Conservation (phyloP, 2,797 vertebrate species). For the Netta rufina region DNA sequence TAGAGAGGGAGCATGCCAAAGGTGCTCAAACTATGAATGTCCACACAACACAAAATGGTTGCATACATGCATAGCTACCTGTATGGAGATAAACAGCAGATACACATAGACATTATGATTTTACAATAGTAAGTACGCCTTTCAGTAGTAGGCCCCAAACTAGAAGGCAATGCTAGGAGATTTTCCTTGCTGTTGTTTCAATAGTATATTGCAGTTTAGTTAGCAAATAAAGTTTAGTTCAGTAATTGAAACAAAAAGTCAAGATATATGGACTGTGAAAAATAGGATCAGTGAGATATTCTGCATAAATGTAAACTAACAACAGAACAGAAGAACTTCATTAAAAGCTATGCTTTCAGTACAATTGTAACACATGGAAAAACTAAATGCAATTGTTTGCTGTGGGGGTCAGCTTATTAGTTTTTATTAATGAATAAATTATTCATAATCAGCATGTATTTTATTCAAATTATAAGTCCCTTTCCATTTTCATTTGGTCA, state of each 20-base stretch:
- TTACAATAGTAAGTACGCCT: background rate
- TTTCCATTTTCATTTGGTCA: background rate
- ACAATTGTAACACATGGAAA: background rate
- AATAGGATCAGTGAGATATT: background rate
- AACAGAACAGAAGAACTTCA: background rate
- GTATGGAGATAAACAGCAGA: background rate
- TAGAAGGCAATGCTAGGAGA: background rate
- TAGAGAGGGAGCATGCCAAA: background rate
- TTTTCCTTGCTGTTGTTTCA: background rate
- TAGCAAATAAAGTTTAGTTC: background rate
- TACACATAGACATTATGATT: background rate
- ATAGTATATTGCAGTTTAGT: background rate
- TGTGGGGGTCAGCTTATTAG: background rate
- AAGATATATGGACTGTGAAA: background rate
- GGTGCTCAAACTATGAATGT: background rate
- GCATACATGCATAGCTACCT: rapidly evolving
- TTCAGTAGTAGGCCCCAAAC: background rate
- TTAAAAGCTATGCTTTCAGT: background rate
- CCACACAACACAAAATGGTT: rapidly evolving
- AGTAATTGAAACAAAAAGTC: background rate
- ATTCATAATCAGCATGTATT: background rate
- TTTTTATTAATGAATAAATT: slow-evolving; percentile 1
- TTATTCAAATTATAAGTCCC: background rate
- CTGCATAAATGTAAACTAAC: background rate
- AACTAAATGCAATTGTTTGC: background rate